A percentile compares a stretch with the other conserved stretches of the same genome.
These are phyloP conservation scores for Agriopis leucophaearia DNA, from an alignment of 2,888 invertebrate species.

Conservation along the genomic window DNA sequence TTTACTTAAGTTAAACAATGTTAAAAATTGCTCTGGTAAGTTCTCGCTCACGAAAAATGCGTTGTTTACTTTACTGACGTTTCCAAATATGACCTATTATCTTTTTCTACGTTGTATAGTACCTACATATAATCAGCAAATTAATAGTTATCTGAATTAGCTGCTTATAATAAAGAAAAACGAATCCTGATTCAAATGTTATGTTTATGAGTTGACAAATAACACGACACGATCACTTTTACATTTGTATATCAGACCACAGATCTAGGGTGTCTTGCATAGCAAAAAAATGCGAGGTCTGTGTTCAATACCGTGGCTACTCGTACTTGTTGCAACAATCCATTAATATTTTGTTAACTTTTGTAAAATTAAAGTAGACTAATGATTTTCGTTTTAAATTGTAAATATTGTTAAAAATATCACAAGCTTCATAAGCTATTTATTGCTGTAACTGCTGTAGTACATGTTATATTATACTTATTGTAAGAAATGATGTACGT, in stretches of 20 bases:
- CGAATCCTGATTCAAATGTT: neutral
- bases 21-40: too few species aligned
- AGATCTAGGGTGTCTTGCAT: too few species aligned
- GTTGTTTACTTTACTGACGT: too few species aligned
- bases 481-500: constrained; percentile 42
- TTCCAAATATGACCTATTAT: too few species aligned
- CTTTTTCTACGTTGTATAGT: neutral
- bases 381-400: constrained; percentile 52
- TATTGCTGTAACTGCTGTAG: constrained; percentile 70
- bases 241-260: too few species aligned
- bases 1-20: too few species aligned
- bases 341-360: constrained; percentile 10
- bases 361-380: constrained; percentile 17
- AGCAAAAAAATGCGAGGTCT: too few species aligned
- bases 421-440: constrained; percentile 74
- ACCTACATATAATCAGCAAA: too few species aligned
- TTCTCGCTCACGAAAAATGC: too few species aligned
- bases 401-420: constrained; percentile 72
- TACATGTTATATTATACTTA: constrained; percentile 56
- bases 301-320: neutral
- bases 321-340: neutral
- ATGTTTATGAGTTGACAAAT: neutral
- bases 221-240: neutral
- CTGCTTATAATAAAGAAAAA: too few species aligned
- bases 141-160: too few species aligned